These are phyloP conservation scores for Troglohyphantes excavatus DNA, from an alignment of 2,888 invertebrate species.

Conservation along the genomic window DNA sequence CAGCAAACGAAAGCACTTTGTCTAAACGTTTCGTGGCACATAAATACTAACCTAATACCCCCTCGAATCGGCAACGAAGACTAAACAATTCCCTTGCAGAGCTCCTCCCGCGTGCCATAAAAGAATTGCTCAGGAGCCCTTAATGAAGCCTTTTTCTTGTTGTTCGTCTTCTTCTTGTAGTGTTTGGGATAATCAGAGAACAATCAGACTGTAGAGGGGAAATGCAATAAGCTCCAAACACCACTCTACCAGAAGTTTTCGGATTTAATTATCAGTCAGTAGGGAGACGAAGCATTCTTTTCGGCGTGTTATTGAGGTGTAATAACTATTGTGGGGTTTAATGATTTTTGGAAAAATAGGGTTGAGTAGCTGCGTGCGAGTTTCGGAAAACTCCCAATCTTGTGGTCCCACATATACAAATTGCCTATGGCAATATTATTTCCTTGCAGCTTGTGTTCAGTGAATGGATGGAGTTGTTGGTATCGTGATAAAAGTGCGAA, in stretches of 20 bases:
- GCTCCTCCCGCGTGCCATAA: background rate
- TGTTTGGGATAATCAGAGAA: conserved; percentile 44
- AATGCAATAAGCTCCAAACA: conserved; percentile 55
- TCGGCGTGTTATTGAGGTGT: background rate
- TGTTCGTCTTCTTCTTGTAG: conserved; percentile 2
- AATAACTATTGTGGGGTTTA: background rate
- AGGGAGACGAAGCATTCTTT: conserved; percentile 11
- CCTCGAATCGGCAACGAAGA: conserved; percentile 6
- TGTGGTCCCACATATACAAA: no score
- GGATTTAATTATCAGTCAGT: conserved; percentile 56
- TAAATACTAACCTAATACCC: conserved; percentile 40
- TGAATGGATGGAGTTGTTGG: no score
- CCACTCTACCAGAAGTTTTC: conserved; percentile 44
- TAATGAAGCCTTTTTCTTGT: conserved; percentile 50
- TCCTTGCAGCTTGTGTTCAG: no score
- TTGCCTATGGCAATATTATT: no score
- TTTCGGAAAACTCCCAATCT: no score
- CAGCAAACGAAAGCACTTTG: conserved; percentile 41
- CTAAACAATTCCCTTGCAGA: conserved; percentile 24
- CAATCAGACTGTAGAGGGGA: conserved; percentile 52
- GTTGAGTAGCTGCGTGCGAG: background rate
- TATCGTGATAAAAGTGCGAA: no score
- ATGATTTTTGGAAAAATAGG: background rate
- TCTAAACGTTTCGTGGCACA: conserved; percentile 32
- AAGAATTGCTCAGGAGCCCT: conserved; percentile 31